Evolutionary conservation across 2,113 vertebrate genomes (phyloP).

Genomic region (Vicugna pacos): DNA sequence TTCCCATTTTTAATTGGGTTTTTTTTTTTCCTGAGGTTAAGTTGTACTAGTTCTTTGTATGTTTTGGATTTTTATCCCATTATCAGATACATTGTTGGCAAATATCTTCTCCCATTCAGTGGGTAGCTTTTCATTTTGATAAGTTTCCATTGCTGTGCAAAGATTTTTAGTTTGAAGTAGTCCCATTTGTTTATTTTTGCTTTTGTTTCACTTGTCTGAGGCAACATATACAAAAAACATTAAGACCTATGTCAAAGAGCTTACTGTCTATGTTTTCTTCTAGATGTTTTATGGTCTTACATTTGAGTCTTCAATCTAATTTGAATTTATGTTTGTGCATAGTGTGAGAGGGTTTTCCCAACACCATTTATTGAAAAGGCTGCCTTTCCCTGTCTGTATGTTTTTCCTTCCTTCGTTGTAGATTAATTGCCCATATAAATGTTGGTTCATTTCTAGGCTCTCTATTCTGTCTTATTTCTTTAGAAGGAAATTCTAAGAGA

Average conservation of each 20-base stretch:
- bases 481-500: neutral
- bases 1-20: neutral
- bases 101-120: neutral
- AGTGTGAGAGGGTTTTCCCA: neutral
- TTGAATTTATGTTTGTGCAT: neutral
- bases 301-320: neutral
- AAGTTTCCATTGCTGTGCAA: neutral
- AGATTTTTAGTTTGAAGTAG: neutral
- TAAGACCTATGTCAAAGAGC: neutral
- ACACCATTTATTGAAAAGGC: too few relatives aligned
- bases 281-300: neutral
- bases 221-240: neutral
- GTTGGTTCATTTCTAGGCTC: neutral
- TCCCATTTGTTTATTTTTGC: neutral
- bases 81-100: neutral
- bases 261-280: neutral
- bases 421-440: neutral
- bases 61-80: neutral
- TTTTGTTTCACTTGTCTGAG: neutral
- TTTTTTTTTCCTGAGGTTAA: neutral
- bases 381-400: neutral
- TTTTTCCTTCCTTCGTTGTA: neutral
- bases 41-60: neutral
- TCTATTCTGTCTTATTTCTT: neutral
- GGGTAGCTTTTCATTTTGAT: neutral